Conservation (phyloP, 2,797 vertebrate species). For the Heterohyrax brucei region DNA sequence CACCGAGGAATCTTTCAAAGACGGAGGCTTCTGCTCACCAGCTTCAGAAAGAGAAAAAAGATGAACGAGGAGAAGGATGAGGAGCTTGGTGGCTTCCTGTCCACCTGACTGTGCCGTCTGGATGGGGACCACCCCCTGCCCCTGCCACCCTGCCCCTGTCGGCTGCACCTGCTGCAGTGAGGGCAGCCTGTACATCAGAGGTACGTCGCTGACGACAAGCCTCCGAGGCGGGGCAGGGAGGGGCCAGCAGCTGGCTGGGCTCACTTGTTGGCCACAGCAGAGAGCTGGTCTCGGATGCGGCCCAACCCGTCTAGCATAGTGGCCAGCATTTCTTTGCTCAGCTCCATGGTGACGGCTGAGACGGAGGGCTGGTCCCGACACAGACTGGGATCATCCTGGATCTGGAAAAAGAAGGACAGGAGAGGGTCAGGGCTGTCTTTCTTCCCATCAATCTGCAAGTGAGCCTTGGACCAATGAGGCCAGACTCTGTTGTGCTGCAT, state of each 20-base stretch:
- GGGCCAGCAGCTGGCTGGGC: accelerated
- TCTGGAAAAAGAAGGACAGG: constrained; percentile 85
- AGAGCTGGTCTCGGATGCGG: constrained; percentile 97
- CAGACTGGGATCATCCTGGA: constrained; percentile 91
- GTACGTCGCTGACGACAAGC: accelerated
- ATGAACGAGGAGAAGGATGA: accelerated
- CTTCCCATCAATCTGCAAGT: neutral
- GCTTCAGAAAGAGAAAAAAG: neutral
- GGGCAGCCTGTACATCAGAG: accelerated
- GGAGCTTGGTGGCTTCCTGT: neutral
- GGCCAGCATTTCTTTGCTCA: constrained; percentile 96
- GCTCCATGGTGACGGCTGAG: constrained; percentile 95
- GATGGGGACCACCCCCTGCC: accelerated
- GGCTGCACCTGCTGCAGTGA: accelerated
- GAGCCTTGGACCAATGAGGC: too few species aligned
- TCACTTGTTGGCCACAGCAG: constrained; percentile 95
- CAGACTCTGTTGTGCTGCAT: neutral
- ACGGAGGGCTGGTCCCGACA: constrained; percentile 87
- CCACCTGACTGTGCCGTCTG: neutral
- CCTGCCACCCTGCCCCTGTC: accelerated
- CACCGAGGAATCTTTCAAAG: constrained; percentile 50
- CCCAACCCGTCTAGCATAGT: constrained; percentile 98
- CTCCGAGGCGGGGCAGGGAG: neutral
- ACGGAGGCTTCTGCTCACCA: neutral
- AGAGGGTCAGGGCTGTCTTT: neutral